Evolutionary conservation across 2,113 vertebrate species (phyloP).

Genomic region (Passer montanus): DNA sequence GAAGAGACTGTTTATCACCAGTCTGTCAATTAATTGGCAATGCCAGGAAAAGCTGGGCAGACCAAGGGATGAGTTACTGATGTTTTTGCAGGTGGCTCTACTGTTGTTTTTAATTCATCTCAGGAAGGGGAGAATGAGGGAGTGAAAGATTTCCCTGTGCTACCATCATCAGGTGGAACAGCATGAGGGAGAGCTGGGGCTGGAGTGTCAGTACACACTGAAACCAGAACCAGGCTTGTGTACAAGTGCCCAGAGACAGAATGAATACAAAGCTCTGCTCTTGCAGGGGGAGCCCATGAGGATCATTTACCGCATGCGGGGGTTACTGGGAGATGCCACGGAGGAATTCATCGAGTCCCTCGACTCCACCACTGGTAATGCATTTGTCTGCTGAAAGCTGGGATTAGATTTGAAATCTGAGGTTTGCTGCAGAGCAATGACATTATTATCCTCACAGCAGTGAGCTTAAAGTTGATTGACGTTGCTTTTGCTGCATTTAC

Average conservation of each 20-base stretch:
- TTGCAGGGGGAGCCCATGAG: constrained; percentile 96
- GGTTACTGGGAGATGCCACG: constrained; percentile 95
- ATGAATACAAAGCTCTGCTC: background rate
- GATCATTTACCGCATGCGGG: constrained; percentile 98
- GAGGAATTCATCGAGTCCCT: constrained; percentile 98
- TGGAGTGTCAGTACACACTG: background rate
- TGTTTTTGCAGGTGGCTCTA: background rate
- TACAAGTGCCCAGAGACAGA: fast-evolving
- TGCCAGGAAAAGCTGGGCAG: background rate
- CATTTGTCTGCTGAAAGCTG: background rate
- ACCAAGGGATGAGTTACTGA: background rate
- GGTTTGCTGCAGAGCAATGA: constrained; percentile 10
- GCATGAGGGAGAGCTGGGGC: background rate
- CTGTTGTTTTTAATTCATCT: background rate
- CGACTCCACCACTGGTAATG: constrained; percentile 93
- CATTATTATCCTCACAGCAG: constrained; percentile 39
- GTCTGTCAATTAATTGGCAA: background rate
- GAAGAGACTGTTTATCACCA: background rate
- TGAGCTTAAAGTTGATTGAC: constrained; percentile 1
- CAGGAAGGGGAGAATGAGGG: background rate
- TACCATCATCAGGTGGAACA: background rate
- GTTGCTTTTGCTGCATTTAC: constrained; percentile 20
- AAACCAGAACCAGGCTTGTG: background rate
- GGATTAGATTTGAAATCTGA: background rate
- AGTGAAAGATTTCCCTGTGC: background rate